Evolutionary conservation across 1,140 invertebrate genomes (phyloP).

Genomic region (Sycophila sp.): DNA sequence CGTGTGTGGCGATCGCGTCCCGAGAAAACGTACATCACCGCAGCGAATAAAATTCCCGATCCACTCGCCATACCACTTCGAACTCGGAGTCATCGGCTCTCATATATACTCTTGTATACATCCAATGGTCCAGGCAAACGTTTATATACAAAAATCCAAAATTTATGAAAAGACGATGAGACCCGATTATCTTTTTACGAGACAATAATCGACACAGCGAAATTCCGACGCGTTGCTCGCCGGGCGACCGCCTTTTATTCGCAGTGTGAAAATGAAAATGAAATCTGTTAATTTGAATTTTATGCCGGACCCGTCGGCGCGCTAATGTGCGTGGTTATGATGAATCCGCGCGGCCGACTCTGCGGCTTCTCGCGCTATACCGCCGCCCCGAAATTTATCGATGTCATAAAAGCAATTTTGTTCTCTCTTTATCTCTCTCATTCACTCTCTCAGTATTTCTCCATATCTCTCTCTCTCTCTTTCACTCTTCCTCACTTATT

Average conservation of each 20-base stretch:
- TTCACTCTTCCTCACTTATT: neutral
- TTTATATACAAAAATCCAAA: too few species aligned
- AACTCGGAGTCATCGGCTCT: too few species aligned
- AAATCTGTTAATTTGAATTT: conserved; percentile 32
- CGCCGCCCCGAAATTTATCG: conserved; percentile 28
- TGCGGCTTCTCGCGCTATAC: conserved; percentile 22
- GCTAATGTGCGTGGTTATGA: neutral
- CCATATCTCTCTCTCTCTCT: neutral
- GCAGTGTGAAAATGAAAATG: conserved; percentile 36
- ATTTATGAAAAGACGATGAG: conserved; percentile 19
- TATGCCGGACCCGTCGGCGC: neutral
- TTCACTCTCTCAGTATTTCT: neutral
- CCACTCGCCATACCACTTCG: too few species aligned
- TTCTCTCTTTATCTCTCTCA: neutral
- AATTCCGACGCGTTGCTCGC: too few species aligned
- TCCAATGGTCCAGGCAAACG: too few species aligned
- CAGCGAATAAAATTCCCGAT: too few species aligned
- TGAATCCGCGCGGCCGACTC: neutral
- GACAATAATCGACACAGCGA: conserved; percentile 29
- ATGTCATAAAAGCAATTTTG: conserved; percentile 33
- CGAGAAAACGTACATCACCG: too few species aligned
- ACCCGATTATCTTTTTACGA: conserved; percentile 31
- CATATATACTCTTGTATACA: too few species aligned
- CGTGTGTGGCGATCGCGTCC: too few species aligned
- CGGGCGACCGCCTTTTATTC: conserved; percentile 8